A percentile compares a stretch with the other conserved stretches of the same genome.
Conservation (phyloP, 1,140 invertebrate species). For the Drosophila jambulina region DNA sequence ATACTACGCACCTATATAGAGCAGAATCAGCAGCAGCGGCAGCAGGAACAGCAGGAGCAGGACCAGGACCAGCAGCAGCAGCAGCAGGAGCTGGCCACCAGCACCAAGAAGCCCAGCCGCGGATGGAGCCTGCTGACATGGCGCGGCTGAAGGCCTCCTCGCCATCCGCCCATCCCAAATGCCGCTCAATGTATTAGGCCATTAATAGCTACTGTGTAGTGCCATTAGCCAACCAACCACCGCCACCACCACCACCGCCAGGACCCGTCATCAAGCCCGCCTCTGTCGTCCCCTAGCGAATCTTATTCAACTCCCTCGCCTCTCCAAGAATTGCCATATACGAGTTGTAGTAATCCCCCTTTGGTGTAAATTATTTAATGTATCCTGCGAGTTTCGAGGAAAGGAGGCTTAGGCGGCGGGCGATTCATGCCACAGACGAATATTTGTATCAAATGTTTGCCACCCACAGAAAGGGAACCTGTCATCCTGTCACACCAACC, state of each 20-base stretch:
- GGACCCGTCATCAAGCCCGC: constrained; percentile 20
- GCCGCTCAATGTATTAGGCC: constrained; percentile 82
- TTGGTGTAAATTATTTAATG: constrained; percentile 61
- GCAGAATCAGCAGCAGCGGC: constrained; percentile 47
- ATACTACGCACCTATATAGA: constrained; percentile 81
- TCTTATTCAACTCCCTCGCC: constrained; percentile 46
- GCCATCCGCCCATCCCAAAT: constrained; percentile 32
- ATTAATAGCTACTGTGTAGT: constrained; percentile 84
- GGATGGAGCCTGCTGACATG: constrained; percentile 81
- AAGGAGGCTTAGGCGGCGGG: constrained; percentile 27
- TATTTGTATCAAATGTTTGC: constrained; percentile 83
- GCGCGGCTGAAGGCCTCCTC: constrained; percentile 60
- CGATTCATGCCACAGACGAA: constrained; percentile 53
- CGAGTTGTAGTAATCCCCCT: constrained; percentile 28
- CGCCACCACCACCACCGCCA: constrained; percentile 7
- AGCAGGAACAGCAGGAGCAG: constrained; percentile 27
- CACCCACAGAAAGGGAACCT: constrained; percentile 22
- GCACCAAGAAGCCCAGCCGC: constrained; percentile 63
- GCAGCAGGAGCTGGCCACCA: constrained; percentile 31
- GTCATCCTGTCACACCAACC: constrained; percentile 38
- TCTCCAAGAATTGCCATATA: constrained; percentile 66
- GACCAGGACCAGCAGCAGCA: constrained; percentile 26
- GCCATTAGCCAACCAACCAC: constrained; percentile 60
- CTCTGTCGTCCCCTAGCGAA: constrained; percentile 25
- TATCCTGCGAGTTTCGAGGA: constrained; percentile 19